Base-by-base conservation (phyloP, 2,888 invertebrate genomes). In the Chymomyza procnemis region DNA sequence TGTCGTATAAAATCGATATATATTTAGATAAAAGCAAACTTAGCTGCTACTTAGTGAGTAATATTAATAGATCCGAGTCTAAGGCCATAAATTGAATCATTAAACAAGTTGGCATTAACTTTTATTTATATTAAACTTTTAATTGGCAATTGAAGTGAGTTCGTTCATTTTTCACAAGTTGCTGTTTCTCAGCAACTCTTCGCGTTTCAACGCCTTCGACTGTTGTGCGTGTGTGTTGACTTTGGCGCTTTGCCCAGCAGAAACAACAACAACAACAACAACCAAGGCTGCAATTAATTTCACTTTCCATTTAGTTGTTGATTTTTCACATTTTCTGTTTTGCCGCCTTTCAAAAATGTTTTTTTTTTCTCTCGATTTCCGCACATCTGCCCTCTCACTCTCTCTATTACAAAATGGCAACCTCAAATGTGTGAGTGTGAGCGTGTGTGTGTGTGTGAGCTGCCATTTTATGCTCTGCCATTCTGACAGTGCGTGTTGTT, bases 201-300 rank as follows among this genome's bases (percentile, higher is more conserved):
- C 34, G 34, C 34, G 34, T 34, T n/a, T n/a, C 9, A 34, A 34
- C 34, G 34, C 34, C 34, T 34, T 34, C 34, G 9, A 9, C 9
- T 34, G 34, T 34, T 34, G 34, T 34, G 9, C 34, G 34, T 9
- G 34, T 34, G 48, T n/a, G 16, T 18, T 18, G 48, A 18, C 73
- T 76, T 75, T 63, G 70, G 64, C 50, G 34, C 16, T 14, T 9
- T 26, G 30, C 16, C 57, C 41, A 46, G 34, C 46, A 16, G 18
- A 9, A 52, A 48, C 19, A 19, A 26, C 48, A 64, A 61, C 64
- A 67, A 72, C 67, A 74, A 69, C 64, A 67, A 61, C 64, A 79
- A 67, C 64, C 64, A 79, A 69, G 76, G 74, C 80, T 75, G 84
- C 79, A 86, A 85, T 86, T 86, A 86, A 87, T 86, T 87, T 85